A percentile compares a stretch with the other conserved stretches of the same genome.
These are phyloP conservation scores for Cheilosia impressa DNA, from an alignment of 2,888 invertebrate species.

Conservation along the genomic window DNA sequence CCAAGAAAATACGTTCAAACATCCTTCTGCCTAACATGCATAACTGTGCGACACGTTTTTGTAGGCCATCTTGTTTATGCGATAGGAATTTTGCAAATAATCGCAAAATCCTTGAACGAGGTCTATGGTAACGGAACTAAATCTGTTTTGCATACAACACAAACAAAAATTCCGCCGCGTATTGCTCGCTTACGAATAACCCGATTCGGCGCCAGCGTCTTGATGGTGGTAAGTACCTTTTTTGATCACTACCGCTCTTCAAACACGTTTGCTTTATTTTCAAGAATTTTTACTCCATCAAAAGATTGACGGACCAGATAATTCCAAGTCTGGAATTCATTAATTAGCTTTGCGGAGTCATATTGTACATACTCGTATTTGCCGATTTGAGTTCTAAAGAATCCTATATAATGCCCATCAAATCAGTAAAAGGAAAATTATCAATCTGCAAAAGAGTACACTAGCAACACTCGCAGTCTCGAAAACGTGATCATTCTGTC, in stretches of 20 bases:
- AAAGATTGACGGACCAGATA: neutral
- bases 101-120: no score
- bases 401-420: neutral
- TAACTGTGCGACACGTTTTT: no score
- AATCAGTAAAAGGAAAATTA: constrained; percentile 2
- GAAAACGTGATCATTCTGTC: constrained; percentile 49
- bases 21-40: no score
- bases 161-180: no score
- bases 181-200: no score
- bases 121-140: no score
- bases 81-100: no score
- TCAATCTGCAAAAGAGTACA: neutral
- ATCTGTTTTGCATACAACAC: no score
- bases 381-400: neutral
- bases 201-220: no score
- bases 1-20: no score
- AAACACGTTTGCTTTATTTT: neutral
- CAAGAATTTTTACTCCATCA: neutral
- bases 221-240: neutral
- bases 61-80: no score
- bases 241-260: neutral
- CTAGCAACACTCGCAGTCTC: constrained; percentile 7
- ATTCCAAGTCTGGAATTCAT: neutral
- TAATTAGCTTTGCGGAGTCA: constrained; percentile 3
- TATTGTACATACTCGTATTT: neutral